Evolutionary conservation across 2,113 vertebrate genomes (phyloP).

Genomic region (Callorhinus ursinus): DNA sequence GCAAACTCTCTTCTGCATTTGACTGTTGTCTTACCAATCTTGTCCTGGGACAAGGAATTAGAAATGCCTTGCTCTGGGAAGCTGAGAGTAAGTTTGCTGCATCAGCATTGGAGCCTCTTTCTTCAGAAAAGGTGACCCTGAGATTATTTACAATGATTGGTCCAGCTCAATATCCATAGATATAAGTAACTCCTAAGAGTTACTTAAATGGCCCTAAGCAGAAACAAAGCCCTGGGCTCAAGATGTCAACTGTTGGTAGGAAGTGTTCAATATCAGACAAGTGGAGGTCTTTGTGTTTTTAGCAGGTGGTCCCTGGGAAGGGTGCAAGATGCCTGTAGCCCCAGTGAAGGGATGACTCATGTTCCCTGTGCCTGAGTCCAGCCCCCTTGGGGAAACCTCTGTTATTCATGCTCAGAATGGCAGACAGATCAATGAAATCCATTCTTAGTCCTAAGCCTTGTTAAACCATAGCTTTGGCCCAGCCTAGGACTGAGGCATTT

Average conservation of each 20-base stretch:
- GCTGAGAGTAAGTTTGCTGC: not conserved
- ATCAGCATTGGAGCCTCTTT: not conserved
- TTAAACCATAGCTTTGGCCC: not conserved
- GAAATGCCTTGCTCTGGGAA: not conserved
- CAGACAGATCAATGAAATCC: conserved; percentile 52
- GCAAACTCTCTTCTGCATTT: not conserved
- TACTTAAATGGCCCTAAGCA: not conserved
- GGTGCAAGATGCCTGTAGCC: conserved; percentile 8
- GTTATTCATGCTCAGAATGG: not conserved
- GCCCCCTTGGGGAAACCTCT: not conserved
- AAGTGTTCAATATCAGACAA: not conserved
- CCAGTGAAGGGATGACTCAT: conserved; percentile 43
- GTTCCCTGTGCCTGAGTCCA: not conserved
- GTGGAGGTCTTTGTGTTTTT: conserved; percentile 1
- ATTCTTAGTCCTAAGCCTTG: not conserved
- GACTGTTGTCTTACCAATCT: not conserved
- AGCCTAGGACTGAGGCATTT: not conserved
- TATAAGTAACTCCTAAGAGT: not conserved
- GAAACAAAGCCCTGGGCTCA: conserved; percentile 23
- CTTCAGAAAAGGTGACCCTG: not conserved
- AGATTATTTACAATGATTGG: not conserved
- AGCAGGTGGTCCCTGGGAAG: conserved; percentile 16
- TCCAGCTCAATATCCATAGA: not conserved
- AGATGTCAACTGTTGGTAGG: conserved; percentile 7
- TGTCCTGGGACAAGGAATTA: not conserved